A percentile compares a stretch with the other conserved stretches of the same genome.
Evolutionary conservation across 2,888 invertebrate species (phyloP).

Genomic region (Eristalinus sepulchralis): DNA sequence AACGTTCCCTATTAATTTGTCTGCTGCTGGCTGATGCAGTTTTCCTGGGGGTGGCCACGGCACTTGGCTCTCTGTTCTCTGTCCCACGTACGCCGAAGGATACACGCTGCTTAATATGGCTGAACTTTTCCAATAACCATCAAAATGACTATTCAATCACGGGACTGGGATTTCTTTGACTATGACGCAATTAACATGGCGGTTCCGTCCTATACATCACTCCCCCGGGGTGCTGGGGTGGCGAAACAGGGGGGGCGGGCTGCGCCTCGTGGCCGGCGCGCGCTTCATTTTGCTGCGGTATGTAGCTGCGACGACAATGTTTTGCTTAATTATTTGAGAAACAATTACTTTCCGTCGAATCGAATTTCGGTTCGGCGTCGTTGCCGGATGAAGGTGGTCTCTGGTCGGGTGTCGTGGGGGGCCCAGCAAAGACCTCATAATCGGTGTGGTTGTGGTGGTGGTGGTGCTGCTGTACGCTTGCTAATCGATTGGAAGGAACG

Average conservation of each 20-base stretch:
- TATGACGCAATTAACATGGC: conserved; percentile 71
- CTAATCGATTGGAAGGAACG: conserved; percentile 59
- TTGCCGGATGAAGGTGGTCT: not conserved
- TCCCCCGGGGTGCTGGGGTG: not conserved
- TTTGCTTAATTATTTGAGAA: conserved; percentile 70
- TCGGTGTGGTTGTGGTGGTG: conserved; percentile 54
- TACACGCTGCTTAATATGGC: conserved; percentile 39
- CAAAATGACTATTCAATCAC: conserved; percentile 71
- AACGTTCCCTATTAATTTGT: conserved; percentile 68
- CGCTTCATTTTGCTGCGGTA: conserved; percentile 31
- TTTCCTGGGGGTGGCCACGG: conserved; percentile 12
- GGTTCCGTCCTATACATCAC: conserved; percentile 42
- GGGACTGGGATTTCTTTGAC: conserved; percentile 63
- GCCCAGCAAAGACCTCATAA: conserved; percentile 44
- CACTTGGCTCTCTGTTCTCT: conserved; percentile 9
- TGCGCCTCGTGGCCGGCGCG: conserved; percentile 16
- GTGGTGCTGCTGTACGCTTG: conserved; percentile 21
- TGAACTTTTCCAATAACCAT: conserved; percentile 72
- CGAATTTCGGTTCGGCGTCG: conserved; percentile 48
- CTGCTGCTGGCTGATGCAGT: conserved; percentile 59
- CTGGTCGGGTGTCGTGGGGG: not conserved
- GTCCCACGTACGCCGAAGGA: conserved; percentile 29
- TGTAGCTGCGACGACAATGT: conserved; percentile 46
- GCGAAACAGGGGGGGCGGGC: not conserved
- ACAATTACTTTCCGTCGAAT: conserved; percentile 68